phyloP scores from a whole-genome alignment of 2,113 vertebrate genomes.

The Sphaerodactylus townsendi region DNA sequence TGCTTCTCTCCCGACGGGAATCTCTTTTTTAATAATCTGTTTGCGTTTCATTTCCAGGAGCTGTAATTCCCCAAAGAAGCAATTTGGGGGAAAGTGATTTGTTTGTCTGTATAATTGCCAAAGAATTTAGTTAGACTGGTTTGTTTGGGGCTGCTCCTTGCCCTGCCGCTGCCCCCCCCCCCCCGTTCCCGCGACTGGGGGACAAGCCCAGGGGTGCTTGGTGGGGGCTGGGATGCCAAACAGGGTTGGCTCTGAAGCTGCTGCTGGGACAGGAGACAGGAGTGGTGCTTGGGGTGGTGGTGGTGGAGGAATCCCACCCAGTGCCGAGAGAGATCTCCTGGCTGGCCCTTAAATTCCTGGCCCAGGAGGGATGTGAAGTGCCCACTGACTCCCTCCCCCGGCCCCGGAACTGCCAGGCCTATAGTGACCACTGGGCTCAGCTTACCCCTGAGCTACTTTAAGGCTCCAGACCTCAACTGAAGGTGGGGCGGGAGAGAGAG shows the following conservation, averaged over 20 bases:
- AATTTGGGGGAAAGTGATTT: slow-evolving; percentile 92
- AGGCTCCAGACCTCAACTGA: not conserved
- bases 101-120: slow-evolving; percentile 89
- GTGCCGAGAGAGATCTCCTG: too few species aligned
- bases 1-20: slow-evolving; percentile 87
- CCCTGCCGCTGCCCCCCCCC: slow-evolving; percentile 20
- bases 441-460: too few species aligned
- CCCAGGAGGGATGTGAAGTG: too few species aligned
- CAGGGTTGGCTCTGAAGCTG: not conserved
- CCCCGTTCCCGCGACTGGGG: slow-evolving; percentile 55
- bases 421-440: too few species aligned
- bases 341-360: too few species aligned
- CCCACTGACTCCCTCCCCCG: too few species aligned
- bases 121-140: slow-evolving; percentile 80
- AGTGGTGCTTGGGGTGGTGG: too few species aligned
- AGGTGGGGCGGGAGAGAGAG: not conserved
- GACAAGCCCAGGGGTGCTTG: slow-evolving; percentile 35
- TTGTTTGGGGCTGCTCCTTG: slow-evolving; percentile 67
- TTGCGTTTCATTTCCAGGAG: slow-evolving; percentile 94
- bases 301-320: too few species aligned
- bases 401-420: too few species aligned
- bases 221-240: not conserved
- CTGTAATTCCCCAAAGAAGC: slow-evolving; percentile 91
- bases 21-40: slow-evolving; percentile 95
- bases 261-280: too few species aligned